A percentile compares a stretch with the other conserved stretches of the same genome.
Evolutionary conservation across 2,888 invertebrate genomes (phyloP).

Genomic region (Syrphus vitripennis): DNA sequence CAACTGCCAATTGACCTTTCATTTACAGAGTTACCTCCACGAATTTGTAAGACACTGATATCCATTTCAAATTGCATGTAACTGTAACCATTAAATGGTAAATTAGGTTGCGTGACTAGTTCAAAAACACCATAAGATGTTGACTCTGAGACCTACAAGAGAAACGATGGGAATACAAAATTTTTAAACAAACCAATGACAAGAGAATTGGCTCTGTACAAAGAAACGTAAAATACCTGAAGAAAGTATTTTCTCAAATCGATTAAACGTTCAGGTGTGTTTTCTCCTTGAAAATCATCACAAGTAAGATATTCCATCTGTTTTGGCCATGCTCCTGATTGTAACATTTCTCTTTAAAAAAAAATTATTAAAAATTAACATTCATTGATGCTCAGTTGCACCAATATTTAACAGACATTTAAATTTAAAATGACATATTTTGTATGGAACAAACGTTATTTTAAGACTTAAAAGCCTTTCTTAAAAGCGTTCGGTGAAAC

Average conservation of each 20-base stretch:
- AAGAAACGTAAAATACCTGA: slow-evolving; percentile 82
- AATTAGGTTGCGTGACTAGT: slow-evolving; percentile 84
- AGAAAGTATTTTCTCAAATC: slow-evolving; percentile 87
- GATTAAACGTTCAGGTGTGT: slow-evolving; percentile 87
- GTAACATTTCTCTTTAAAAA: slow-evolving; percentile 84
- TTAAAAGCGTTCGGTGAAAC: too few relatives aligned
- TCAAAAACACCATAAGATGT: slow-evolving; percentile 87
- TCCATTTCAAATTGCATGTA: slow-evolving; percentile 89
- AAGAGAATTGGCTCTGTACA: slow-evolving; percentile 27
- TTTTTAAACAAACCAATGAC: slow-evolving; percentile 13
- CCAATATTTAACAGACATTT: too few relatives aligned
- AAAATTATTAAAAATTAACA: too few relatives aligned
- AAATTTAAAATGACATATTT: too few relatives aligned
- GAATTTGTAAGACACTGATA: slow-evolving; percentile 86
- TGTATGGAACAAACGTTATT: too few relatives aligned
- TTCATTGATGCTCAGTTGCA: too few relatives aligned
- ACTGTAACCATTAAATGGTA: slow-evolving; percentile 86
- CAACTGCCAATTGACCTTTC: slow-evolving; percentile 88
- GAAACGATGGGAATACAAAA: neutral
- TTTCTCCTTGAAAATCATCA: slow-evolving; percentile 89
- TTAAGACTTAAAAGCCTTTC: too few relatives aligned
- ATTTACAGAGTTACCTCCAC: slow-evolving; percentile 88
- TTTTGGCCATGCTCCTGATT: slow-evolving; percentile 88
- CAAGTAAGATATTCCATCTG: slow-evolving; percentile 89
- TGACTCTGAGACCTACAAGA: slow-evolving; percentile 83